Percentiles rank a stretch among this genome's conserved stretches.
Evolutionary conservation across 1,140 invertebrate species (phyloP).

Genomic region (Sycophaga agraensis): DNA sequence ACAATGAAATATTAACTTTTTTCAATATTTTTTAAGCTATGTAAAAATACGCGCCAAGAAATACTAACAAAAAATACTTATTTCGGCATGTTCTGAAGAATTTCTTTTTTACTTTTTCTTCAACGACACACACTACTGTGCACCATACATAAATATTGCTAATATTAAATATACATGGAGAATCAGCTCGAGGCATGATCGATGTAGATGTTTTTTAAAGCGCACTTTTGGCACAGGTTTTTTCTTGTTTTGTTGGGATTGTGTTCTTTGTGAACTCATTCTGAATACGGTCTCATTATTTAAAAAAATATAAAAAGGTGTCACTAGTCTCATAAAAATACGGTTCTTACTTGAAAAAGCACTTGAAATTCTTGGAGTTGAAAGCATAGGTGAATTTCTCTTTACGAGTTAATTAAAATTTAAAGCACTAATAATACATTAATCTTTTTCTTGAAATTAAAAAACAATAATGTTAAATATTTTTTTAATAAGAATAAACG

Average conservation of each 20-base stretch:
- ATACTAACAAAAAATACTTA: not conserved
- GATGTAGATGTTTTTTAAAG: conserved; percentile 43
- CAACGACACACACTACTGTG: conserved; percentile 6
- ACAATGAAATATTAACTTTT: not conserved
- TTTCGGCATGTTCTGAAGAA: conserved; percentile 16
- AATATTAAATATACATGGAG: conserved; percentile 7
- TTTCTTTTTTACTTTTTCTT: conserved; percentile 11
- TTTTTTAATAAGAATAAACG: too few species aligned
- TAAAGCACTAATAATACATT: too few species aligned
- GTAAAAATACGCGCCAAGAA: too few species aligned
- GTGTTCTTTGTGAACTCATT: conserved; percentile 18
- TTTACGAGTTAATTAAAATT: too few species aligned
- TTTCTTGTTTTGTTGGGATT: conserved; percentile 30
- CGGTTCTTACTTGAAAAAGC: conserved; percentile 1
- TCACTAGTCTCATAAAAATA: conserved; percentile 11
- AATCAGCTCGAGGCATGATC: conserved; percentile 48
- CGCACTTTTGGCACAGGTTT: conserved; percentile 46
- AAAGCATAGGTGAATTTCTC: too few species aligned
- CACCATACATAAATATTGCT: not conserved
- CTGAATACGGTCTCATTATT: conserved; percentile 9
- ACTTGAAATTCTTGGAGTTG: conserved; percentile 5
- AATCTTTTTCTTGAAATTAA: too few species aligned
- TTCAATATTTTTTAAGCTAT: not conserved
- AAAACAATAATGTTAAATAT: too few species aligned
- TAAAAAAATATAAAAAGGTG: conserved; percentile 1